Conservation (phyloP, 2,888 invertebrate species). For the Gortyna flavago region DNA sequence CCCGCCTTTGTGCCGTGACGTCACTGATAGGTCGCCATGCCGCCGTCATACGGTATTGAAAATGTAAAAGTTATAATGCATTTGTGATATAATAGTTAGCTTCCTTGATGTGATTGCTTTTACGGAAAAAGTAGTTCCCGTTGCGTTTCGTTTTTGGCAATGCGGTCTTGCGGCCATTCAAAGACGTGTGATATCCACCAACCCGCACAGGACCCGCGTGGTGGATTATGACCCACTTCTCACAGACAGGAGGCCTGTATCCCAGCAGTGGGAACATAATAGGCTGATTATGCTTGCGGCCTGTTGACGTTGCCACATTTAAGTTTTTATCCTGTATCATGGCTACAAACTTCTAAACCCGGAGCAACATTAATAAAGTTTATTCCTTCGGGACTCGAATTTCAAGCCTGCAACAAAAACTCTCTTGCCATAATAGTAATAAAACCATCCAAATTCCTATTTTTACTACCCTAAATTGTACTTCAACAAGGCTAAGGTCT, state of each 20-base stretch:
- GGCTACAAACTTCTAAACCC: too few relatives aligned
- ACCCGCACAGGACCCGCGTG: background rate
- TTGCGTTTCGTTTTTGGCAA: too few relatives aligned
- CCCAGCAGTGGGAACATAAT: too few relatives aligned
- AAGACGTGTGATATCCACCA: background rate
- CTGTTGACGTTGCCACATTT: background rate
- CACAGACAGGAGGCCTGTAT: too few relatives aligned
- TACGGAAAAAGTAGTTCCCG: too few relatives aligned
- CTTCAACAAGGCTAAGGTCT: background rate
- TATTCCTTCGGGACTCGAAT: background rate
- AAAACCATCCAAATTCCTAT: background rate
- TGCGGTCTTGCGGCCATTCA: background rate
- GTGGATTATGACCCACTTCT: too few relatives aligned
- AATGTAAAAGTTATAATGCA: slow-evolving; percentile 2
- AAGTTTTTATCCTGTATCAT: background rate
- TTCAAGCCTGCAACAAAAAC: background rate
- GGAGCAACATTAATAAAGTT: background rate
- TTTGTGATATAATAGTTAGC: background rate
- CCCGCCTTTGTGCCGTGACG: slow-evolving; percentile 45
- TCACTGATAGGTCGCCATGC: slow-evolving; percentile 30
- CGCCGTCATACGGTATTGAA: background rate
- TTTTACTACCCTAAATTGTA: slow-evolving; percentile 8
- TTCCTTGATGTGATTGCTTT: background rate
- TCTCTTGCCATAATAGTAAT: background rate
- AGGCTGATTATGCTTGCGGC: background rate